Base-by-base conservation (phyloP, 2,113 vertebrate genomes). In the Neomonachus schauinslandi region DNA sequence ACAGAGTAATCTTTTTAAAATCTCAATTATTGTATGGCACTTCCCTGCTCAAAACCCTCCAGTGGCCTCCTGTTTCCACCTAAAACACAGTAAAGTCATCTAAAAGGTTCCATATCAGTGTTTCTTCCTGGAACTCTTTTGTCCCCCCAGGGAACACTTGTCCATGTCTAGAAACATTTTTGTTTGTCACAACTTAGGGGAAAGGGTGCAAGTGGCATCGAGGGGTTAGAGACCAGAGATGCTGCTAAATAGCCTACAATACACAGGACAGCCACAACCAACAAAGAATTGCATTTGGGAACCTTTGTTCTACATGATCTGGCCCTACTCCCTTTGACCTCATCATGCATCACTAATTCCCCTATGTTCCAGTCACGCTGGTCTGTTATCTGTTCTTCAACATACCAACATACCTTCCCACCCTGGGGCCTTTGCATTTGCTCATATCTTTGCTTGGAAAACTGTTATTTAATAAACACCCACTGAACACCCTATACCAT, bases 391-490 rank as follows among this genome's bases (percentile, higher is more conserved):
- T 69, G 42, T n/a, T 76, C 77, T 55, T 55, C 42, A 42, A n/a
- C 9, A 71, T 0, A 13, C n/a, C 28, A 51, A 26, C 12, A 26
- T 77, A 67, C 31, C 28, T 49, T 39, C 51, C 22, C 1, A 42
- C 7, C 36, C 51, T 39, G 15, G 28, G 18, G 28, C 7, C 31
- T 87, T 91, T 84, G 42, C 28, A 94, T 59, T 53, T 49, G 15
- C 19, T 80, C 33, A 21, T 39, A 42, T 89, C 31, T 80, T 84
- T 92, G 14, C 71, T 79, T 61, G 28, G 6, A 36, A 95, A 92
- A 90, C 33, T 79, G 33, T 53, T 82, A 81, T 31, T 92, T 85
- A 76, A 92, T 86, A 76, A 88, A 59, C 36, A 85, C 55, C 71
- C 76, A 74, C 3, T 63, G 72, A 86, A 80, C 28, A 83, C 4